Evolutionary conservation across 2,113 vertebrate species (phyloP), one percentile per base, ranked within the genome.

Genomic region (Triplophysa dalaica): DNA sequence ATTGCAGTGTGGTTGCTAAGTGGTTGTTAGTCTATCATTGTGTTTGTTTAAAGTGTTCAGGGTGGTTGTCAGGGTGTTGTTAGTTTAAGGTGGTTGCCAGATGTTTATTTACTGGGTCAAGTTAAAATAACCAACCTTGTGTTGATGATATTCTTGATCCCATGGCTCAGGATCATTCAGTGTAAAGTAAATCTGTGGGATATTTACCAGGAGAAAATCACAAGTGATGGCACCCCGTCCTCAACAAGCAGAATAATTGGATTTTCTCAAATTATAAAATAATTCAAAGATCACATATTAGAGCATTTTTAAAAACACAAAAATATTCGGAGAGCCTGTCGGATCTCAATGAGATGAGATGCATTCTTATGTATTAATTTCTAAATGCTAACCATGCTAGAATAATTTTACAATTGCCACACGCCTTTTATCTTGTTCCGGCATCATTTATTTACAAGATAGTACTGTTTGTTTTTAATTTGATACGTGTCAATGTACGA

Each of bases 401-500:
- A 75, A 48, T 75, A 4, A 45, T 11, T 61, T 61, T 45, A 43
- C 19, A 52, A 9, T 9, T 24, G 22, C 17, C 7, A 0, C 5
- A 62, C 17, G 16, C 10, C 3, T 0, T 43, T 17, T 10, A 1
- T 61, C 58, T 48, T 63, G 38, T 48, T 22, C 22, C 26, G 1
- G 14, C 22, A 48, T 63, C 5, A 26, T 43, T 75, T 62, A 75
- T 75, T 62, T n/a, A 48, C 63, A 12, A 62, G 62, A 45, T 48
- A 63, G 56, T 60, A 38, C 58, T 52, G 24, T 66, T 73, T 66
- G 43, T 45, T 74, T 24, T 61, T 74, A 26, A 61, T 63, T 43
- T 26, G 72, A 75, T 75, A 38, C 12, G 9, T 62, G 8, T 48
- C 72, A 75, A 61, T 58, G 45, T 48, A 19, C 58, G 16, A 63